These are phyloP conservation scores for Carollia perspicillata DNA, from an alignment of 2,113 vertebrate species.

Conservation along the genomic window DNA sequence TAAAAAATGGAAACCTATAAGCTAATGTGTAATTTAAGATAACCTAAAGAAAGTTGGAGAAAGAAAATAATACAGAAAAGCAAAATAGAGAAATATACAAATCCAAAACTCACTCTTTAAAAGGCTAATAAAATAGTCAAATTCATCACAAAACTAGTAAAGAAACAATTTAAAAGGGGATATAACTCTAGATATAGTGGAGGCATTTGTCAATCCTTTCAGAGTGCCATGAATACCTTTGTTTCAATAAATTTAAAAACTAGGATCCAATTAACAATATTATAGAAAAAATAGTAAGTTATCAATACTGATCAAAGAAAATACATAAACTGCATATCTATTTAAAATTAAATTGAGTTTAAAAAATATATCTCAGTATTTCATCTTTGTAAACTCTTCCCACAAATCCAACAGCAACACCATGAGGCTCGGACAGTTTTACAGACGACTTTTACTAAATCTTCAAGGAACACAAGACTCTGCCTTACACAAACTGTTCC, in stretches of 20 bases:
- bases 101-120: background rate
- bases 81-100: background rate
- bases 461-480: constrained; percentile 55
- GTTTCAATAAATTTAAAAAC: constrained; percentile 15
- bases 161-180: background rate
- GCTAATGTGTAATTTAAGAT: background rate
- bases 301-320: background rate
- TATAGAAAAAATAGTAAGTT: background rate
- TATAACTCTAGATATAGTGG: background rate
- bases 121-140: background rate
- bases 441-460: constrained; percentile 48
- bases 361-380: background rate
- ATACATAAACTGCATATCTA: background rate
- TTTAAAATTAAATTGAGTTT: background rate
- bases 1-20: background rate
- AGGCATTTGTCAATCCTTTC: background rate
- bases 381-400: background rate
- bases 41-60: background rate
- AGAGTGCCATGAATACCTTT: background rate
- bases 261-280: background rate
- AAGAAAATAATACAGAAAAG: background rate
- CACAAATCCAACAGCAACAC: background rate
- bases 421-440: constrained; percentile 36
- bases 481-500: constrained; percentile 60
- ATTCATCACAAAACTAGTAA: background rate